Percentiles rank a stretch among this genome's conserved stretches.
Conservation (phyloP, 1,140 invertebrate species). For the Drosophila athabasca region DNA sequence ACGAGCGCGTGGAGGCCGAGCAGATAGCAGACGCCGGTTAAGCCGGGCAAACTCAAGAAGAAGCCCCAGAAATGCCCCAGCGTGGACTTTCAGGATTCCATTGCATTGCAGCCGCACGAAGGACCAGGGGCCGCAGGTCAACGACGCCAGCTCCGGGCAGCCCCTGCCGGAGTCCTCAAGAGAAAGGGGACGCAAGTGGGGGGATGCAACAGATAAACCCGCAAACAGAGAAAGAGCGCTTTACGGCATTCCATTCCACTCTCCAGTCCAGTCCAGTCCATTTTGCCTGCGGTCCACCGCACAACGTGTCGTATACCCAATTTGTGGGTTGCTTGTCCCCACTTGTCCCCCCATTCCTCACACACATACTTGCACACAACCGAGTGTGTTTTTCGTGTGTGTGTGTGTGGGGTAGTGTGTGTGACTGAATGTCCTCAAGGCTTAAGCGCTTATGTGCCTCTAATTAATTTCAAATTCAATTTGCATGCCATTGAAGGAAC, state of each 20-base stretch:
- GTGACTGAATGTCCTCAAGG: conserved; percentile 28
- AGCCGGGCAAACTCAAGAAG: conserved; percentile 56
- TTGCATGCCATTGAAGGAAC: conserved; percentile 62
- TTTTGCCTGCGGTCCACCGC: conserved; percentile 37
- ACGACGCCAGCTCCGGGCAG: conserved; percentile 6
- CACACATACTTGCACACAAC: neutral
- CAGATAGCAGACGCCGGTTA: conserved; percentile 76
- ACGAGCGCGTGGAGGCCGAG: conserved; percentile 85
- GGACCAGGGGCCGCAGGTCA: conserved; percentile 1
- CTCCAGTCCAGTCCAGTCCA: neutral
- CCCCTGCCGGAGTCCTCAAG: conserved; percentile 36
- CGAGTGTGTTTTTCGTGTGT: neutral
- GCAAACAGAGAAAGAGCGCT: neutral
- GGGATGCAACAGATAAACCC: conserved; percentile 40
- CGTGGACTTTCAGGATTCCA: conserved; percentile 65
- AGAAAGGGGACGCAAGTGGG: conserved; percentile 24
- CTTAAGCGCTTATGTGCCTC: conserved; percentile 54
- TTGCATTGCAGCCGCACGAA: conserved; percentile 1
- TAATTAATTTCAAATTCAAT: conserved; percentile 81
- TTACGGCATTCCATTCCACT: neutral
- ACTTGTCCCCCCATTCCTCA: neutral
- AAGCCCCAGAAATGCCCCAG: conserved; percentile 62
- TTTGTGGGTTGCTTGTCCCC: conserved; percentile 1
- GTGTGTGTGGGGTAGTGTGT: conserved; percentile 5
- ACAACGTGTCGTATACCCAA: conserved; percentile 53